Evolutionary conservation across 2,113 vertebrate species (phyloP).

Genomic region (Erythrocercus mccallii): DNA sequence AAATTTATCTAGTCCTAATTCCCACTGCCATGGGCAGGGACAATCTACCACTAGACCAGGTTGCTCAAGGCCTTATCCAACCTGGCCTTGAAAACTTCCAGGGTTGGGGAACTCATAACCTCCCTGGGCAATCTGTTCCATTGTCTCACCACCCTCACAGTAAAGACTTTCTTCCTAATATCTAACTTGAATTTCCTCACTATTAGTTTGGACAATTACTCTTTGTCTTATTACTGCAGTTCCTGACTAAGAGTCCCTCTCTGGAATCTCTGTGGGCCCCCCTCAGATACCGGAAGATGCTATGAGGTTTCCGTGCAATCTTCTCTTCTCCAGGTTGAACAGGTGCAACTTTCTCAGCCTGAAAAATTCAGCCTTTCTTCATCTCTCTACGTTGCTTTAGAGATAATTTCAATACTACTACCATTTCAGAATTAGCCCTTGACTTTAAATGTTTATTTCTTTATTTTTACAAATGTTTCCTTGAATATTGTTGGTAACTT

Average conservation of each 20-base stretch:
- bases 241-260: not conserved
- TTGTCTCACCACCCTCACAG: too few relatives aligned
- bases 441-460: not conserved
- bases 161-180: not conserved
- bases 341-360: not conserved
- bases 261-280: not conserved
- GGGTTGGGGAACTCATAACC: not conserved
- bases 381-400: not conserved
- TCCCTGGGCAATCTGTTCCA: not conserved
- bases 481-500: not conserved
- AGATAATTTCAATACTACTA: not conserved
- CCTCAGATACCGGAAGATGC: not conserved
- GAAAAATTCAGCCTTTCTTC: not conserved
- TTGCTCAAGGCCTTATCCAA: not conserved
- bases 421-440: not conserved
- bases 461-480: not conserved
- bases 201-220: not conserved
- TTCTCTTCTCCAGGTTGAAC: not conserved
- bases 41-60: not conserved
- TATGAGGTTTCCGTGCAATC: not conserved
- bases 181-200: not conserved
- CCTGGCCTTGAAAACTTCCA: not conserved
- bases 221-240: not conserved
- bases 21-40: too few relatives aligned
- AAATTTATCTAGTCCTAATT: not conserved